Evolutionary conservation across 2,888 invertebrate genomes (phyloP), one percentile per base, ranked within the genome.

Genomic region (Cantharis lateralis): DNA sequence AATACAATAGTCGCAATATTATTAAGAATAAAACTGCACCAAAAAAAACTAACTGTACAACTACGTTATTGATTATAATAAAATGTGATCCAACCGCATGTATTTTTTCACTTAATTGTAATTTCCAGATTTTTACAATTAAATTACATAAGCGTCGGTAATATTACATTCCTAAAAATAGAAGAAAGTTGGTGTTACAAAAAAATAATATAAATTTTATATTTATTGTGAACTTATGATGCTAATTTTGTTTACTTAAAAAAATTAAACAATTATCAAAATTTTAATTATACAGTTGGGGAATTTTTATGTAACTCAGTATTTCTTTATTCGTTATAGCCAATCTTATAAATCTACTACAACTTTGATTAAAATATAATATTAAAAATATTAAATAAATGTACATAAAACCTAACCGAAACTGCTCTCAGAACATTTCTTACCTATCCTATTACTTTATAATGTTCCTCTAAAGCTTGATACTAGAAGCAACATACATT

Each of bases 401-500:
- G 48, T 48, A 48, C 48, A 48, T 48, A 48, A 48, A 48, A n/a
- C n/a, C 48, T 48, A 48, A 48, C n/a, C 48, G n/a, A 48, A 48
- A 1, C n/a, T 48, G 48, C 1, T n/a, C n/a, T 48, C 7, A n/a
- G 7, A 48, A 48, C 48, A 48, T 9, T 48, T 48, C 9, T 48
- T 48, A n/a, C n/a, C n/a, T n/a, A 48, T 48, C 7, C 13, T 48
- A 48, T 48, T n/a, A n/a, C n/a, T 48, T 32, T 5, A 48, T n/a
- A 48, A 48, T 7, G 48, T 48, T 48, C 48, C 11, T 48, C 4
- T 48, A 48, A 48, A 48, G 48, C 48, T 48, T 48, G 48, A 48
- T 48, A 48, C n/a, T 71, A 72, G 26, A 77, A 77, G 77, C 77
- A 68, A 77, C 72, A 77, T 77, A 77, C 71, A 77, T 77, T 77